Conservation (phyloP, 2,113 vertebrate species). For the Neogobius melanostomus region DNA sequence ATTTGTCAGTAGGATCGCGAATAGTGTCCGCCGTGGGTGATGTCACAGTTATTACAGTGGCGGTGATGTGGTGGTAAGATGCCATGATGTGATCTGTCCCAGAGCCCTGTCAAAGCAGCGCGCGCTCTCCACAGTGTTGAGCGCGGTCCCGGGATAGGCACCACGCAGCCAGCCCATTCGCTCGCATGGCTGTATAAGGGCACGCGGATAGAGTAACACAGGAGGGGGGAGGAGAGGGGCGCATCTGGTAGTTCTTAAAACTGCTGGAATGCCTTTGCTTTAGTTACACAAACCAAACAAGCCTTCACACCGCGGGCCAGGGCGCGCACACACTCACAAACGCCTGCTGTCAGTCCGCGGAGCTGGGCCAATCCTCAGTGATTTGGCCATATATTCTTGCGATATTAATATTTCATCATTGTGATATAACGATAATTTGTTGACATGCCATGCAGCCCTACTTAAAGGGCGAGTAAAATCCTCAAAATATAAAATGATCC, state of each 20-base stretch:
- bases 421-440: too few relatives aligned
- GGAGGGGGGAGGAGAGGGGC: slow-evolving; percentile 54
- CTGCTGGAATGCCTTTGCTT: slow-evolving; percentile 85
- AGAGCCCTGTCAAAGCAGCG: slow-evolving; percentile 4
- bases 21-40: background rate
- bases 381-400: too few relatives aligned
- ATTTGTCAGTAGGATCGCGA: too few relatives aligned
- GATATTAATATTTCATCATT: too few relatives aligned
- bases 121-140: slow-evolving; percentile 8
- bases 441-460: too few relatives aligned
- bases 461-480: too few relatives aligned
- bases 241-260: slow-evolving; percentile 86
- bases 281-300: slow-evolving; percentile 86
- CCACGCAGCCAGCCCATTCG: slow-evolving; percentile 42
- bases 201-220: slow-evolving; percentile 62
- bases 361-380: slow-evolving; percentile 12
- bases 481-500: too few relatives aligned
- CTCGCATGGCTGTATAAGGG: slow-evolving; percentile 83
- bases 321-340: slow-evolving; percentile 41
- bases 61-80: slow-evolving; percentile 47
- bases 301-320: slow-evolving; percentile 68
- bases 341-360: slow-evolving; percentile 23
- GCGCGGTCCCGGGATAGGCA: slow-evolving; percentile 50
- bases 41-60: slow-evolving; percentile 3
- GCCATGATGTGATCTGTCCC: slow-evolving; percentile 36